phyloP scores from a whole-genome alignment of 2,888 invertebrate genomes.

The Lymantria dispar region DNA sequence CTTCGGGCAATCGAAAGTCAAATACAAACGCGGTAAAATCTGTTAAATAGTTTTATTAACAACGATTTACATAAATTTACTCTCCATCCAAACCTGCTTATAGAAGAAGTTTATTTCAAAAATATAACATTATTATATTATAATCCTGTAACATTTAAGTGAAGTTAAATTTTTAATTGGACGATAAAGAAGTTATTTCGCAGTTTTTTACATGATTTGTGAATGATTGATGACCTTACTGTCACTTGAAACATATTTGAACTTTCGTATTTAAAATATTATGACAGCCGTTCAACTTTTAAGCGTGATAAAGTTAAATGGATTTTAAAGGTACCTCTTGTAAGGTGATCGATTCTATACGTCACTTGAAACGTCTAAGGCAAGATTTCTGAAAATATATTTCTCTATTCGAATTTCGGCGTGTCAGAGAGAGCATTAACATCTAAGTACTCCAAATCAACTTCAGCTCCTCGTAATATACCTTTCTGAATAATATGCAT shows the following conservation, averaged over 20 bases:
- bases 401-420: background rate
- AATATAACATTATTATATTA: no score
- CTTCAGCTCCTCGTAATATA: background rate
- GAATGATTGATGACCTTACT: conserved; percentile 10
- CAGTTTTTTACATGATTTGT: background rate
- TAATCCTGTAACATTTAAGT: no score
- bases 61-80: no score
- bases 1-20: no score
- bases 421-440: background rate
- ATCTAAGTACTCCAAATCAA: background rate
- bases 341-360: conserved; percentile 22
- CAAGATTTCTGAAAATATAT: background rate
- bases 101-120: no score
- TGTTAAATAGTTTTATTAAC: no score
- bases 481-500: background rate
- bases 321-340: conserved; percentile 24
- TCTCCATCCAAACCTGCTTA: no score
- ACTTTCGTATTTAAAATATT: conserved; percentile 13
- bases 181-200: conserved; percentile 10
- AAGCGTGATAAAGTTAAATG: conserved; percentile 29
- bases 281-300: conserved; percentile 13
- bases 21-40: no score
- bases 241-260: conserved; percentile 14
- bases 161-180: conserved; percentile 10
- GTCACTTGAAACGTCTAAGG: conserved; percentile 2